phyloP scores from a whole-genome alignment of 2,797 vertebrate genomes.

The Dipus sagitta region DNA sequence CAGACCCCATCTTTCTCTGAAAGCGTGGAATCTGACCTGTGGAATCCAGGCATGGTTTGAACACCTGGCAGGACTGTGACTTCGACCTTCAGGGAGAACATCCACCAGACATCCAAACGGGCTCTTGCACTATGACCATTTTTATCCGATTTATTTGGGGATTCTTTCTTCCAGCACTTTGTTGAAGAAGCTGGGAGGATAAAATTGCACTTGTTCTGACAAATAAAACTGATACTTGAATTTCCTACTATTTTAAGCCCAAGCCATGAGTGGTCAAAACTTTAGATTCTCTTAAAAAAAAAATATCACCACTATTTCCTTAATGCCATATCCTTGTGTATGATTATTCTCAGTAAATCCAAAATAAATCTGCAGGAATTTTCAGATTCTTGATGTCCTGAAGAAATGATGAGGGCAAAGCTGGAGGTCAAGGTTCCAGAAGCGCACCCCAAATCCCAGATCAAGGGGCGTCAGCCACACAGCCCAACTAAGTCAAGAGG shows the following conservation, averaged over 20 bases:
- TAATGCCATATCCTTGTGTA: not conserved
- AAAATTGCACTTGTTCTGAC: not conserved
- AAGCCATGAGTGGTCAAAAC: not conserved
- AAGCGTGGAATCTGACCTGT: not conserved
- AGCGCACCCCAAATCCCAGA: fast-evolving
- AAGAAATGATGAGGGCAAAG: not conserved
- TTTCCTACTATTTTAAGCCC: not conserved
- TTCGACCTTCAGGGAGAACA: not conserved
- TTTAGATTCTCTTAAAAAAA: not conserved
- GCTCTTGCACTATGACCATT: not conserved
- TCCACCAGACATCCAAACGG: not conserved
- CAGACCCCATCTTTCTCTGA: not conserved
- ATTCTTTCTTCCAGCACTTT: not conserved
- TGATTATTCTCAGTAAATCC: not conserved
- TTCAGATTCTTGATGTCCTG: not conserved
- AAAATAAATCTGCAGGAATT: not conserved
- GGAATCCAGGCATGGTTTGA: not conserved
- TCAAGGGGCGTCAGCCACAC: fast-evolving
- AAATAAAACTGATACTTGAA: not conserved
- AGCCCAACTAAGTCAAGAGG: fast-evolving
- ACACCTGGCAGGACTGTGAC: not conserved
- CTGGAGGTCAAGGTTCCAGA: not conserved
- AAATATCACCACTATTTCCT: not conserved
- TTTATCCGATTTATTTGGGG: not conserved
- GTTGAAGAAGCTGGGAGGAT: not conserved